These are phyloP conservation scores for Hypanus sabinus DNA, from an alignment of 2,113 vertebrate species.

Conservation along the genomic window DNA sequence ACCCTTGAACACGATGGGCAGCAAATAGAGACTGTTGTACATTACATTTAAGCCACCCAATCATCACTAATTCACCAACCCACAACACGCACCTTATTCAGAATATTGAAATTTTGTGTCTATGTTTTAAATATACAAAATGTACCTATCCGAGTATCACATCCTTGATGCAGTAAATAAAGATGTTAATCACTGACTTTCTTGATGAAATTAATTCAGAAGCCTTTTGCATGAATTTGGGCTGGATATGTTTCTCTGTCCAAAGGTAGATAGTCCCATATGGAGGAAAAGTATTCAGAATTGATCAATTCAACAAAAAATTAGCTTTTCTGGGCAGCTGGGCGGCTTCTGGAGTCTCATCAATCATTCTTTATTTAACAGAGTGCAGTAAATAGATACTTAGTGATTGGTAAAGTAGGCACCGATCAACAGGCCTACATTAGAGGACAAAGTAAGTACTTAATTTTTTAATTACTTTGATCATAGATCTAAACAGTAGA, in stretches of 20 bases:
- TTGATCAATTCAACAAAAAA: background rate
- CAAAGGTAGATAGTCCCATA: background rate
- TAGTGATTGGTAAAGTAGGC: background rate
- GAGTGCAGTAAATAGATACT: background rate
- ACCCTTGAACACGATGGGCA: background rate
- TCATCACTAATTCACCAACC: slow-evolving; percentile 1
- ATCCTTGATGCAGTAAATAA: background rate
- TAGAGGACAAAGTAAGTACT: background rate
- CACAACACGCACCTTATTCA: slow-evolving; percentile 32
- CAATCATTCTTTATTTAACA: background rate
- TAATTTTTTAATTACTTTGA: background rate
- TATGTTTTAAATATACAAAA: background rate
- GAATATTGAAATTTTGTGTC: slow-evolving; percentile 16
- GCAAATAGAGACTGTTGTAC: background rate
- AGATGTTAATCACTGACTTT: background rate
- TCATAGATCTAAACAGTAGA: background rate
- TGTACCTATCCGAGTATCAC: background rate
- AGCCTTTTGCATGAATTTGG: slow-evolving; percentile 15
- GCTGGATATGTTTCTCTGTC: background rate
- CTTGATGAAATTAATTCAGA: slow-evolving; percentile 26
- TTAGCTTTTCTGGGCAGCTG: background rate
- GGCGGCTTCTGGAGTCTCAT: background rate
- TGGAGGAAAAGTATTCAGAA: background rate
- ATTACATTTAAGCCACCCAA: background rate
- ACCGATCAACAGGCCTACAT: background rate